Percentiles rank a stretch among this genome's conserved stretches.
These are phyloP conservation scores for Enteromius thamalakanensis DNA, from an alignment of 2,797 vertebrate species.

Conservation along the genomic window DNA sequence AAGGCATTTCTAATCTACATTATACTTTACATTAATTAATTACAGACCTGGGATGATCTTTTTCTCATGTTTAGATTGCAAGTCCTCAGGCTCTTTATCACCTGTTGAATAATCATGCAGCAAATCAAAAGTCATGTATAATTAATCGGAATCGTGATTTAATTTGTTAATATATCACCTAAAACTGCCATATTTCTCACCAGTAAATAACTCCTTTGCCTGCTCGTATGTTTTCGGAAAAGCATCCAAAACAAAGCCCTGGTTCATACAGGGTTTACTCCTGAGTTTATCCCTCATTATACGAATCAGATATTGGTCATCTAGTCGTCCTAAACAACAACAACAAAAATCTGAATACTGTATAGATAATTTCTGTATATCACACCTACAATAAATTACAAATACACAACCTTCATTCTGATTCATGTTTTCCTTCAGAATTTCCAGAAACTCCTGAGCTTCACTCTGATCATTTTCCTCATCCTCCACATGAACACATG, in stretches of 20 bases:
- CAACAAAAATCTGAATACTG: not conserved
- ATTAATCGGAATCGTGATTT: conserved; percentile 23
- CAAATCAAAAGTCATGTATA: not conserved
- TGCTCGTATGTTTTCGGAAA: conserved; percentile 87
- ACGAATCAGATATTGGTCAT: conserved; percentile 79
- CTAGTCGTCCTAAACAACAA: conserved; percentile 74
- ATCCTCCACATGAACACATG: conserved; percentile 46
- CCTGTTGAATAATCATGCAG: conserved; percentile 66
- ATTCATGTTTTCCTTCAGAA: conserved; percentile 82
- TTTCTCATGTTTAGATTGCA: conserved; percentile 67
- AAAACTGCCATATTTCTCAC: conserved; percentile 69
- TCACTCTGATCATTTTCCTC: conserved; percentile 69
- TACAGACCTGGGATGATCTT: conserved; percentile 82
- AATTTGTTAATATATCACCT: not conserved
- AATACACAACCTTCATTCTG: conserved; percentile 77
- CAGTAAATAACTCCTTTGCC: conserved; percentile 83
- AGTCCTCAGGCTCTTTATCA: conserved; percentile 77
- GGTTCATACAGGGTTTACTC: conserved; percentile 89
- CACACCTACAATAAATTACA: not conserved
- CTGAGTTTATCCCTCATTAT: conserved; percentile 85
- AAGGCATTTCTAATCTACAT: conserved; percentile 27
- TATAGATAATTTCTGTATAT: not conserved
- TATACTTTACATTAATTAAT: conserved; percentile 31
- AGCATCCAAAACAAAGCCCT: conserved; percentile 90
- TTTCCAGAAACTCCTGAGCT: conserved; percentile 77